A percentile compares a stretch with the other conserved stretches of the same genome.
These are phyloP conservation scores for Odocoileus hemionus DNA, from an alignment of 2,113 vertebrate species.

Conservation along the genomic window DNA sequence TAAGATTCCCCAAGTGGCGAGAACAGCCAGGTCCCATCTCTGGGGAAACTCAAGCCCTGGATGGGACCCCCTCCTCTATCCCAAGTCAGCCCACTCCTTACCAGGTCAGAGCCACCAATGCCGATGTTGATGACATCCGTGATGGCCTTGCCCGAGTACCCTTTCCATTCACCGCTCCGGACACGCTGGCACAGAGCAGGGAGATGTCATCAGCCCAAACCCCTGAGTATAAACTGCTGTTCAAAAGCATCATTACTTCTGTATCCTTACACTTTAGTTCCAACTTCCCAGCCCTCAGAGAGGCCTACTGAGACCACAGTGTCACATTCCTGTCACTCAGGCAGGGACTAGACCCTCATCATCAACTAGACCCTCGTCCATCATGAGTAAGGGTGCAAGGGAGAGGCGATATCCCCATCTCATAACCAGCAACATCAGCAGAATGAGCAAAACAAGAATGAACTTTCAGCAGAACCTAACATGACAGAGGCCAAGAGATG, in stretches of 20 bases:
- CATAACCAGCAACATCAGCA: background rate
- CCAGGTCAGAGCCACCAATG: constrained; percentile 97
- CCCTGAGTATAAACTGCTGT: background rate
- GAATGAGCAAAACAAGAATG: background rate
- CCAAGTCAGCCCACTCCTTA: constrained; percentile 71
- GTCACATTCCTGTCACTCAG: background rate
- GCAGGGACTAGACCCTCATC: background rate
- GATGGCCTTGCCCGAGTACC: constrained; percentile 93
- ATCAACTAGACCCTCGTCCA: background rate
- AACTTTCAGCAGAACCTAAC: background rate
- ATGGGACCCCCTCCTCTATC: background rate
- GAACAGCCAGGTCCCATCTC: background rate
- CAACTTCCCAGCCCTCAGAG: background rate
- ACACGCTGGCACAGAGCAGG: constrained; percentile 82
- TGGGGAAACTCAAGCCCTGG: background rate
- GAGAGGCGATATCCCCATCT: background rate
- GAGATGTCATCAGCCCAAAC: background rate
- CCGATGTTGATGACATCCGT: constrained; percentile 95
- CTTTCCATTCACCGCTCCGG: constrained; percentile 95
- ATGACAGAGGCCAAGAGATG: background rate
- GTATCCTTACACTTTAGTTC: background rate
- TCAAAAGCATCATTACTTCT: background rate
- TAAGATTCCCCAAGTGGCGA: background rate
- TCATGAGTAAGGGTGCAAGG: background rate
- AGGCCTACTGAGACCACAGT: background rate